A percentile compares a stretch with the other conserved stretches of the same genome.
Conservation (phyloP, 2,113 vertebrate species). For the Pseudopodoces humilis region DNA sequence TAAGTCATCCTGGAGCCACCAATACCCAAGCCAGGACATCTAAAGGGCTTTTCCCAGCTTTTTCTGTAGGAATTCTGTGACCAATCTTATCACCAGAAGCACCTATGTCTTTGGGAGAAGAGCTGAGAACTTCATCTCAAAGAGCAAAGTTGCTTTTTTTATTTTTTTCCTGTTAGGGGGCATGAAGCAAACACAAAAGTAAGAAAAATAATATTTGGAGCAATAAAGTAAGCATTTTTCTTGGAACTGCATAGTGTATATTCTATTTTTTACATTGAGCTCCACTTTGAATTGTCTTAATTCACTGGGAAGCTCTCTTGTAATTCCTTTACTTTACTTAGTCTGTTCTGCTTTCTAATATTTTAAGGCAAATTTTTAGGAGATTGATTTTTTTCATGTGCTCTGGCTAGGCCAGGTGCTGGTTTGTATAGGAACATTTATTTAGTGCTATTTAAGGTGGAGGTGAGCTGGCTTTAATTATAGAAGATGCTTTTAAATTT, state of each 20-base stretch:
- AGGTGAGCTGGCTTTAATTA: not conserved
- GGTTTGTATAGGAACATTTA: not conserved
- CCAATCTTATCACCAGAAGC: not conserved
- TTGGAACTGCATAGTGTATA: not conserved
- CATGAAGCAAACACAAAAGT: not conserved
- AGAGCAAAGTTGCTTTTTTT: not conserved
- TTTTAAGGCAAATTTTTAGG: not conserved
- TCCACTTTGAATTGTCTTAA: not conserved
- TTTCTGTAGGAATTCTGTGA: not conserved
- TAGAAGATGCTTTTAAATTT: not conserved
- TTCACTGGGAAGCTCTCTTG: not conserved
- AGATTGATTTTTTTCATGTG: not conserved
- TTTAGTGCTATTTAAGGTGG: not conserved
- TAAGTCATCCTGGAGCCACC: not conserved
- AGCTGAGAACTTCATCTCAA: not conserved
- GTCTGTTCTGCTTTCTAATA: not conserved
- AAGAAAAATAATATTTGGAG: not conserved
- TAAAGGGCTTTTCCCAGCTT: not conserved
- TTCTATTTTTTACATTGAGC: not conserved
- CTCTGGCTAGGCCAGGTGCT: rapidly evolving
- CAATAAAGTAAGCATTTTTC: not conserved
- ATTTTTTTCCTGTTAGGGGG: rapidly evolving
- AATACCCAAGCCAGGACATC: not conserved
- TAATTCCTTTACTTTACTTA: not conserved
- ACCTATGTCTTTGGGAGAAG: rapidly evolving